Evolutionary conservation across 2,797 vertebrate genomes (phyloP), one percentile per base, ranked within the genome.

Genomic region (Rallus crepitans): DNA sequence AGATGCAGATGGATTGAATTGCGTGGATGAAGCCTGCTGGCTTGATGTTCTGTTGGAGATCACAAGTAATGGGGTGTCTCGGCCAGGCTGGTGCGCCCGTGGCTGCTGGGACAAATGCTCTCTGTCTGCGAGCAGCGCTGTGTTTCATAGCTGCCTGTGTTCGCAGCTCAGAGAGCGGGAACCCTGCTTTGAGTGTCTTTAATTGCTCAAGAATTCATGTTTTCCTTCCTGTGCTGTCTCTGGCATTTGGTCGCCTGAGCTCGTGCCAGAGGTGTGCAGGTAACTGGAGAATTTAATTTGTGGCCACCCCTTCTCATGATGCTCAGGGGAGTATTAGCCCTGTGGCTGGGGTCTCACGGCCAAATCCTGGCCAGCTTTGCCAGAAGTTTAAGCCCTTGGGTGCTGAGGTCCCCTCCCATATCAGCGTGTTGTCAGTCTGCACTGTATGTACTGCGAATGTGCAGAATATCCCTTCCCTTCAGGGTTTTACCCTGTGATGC

Each of bases 51-150:
- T 3, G 5, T 21, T 37, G 66, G 12, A 7, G 45, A 11, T 21
- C 0, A 0, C 19, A 2, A 65, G 59, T 8, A 7, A 23, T 23
- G 71, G 76, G 66, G 6, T 59, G 56, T 48, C 65, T 16, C 1
- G 1, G 39, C 4, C 6, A 45, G 45, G 35, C 56, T 4, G 35
- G 18, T 9, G 63, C 2, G 7, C 15, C 76, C 31, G 0, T 9
- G 63, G 37, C 75, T 4, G 11, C 82, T 45, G 89, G 82, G 79
- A 92, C 82, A 89, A 77, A 56, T 7, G 35, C 83, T 23, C 45
- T 20, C 71, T 53, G 52, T 70, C 28, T 45, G 17, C 0, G 0
- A 50, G 2, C 1, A 0, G 59, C 4, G 1, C 40, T 65, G 35
- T 31, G 55, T 69, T 92, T 69, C 0, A 0, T 24, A 14, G 73